Base-by-base conservation (phyloP, 2,888 invertebrate genomes). In the Ditula angustiorana region DNA sequence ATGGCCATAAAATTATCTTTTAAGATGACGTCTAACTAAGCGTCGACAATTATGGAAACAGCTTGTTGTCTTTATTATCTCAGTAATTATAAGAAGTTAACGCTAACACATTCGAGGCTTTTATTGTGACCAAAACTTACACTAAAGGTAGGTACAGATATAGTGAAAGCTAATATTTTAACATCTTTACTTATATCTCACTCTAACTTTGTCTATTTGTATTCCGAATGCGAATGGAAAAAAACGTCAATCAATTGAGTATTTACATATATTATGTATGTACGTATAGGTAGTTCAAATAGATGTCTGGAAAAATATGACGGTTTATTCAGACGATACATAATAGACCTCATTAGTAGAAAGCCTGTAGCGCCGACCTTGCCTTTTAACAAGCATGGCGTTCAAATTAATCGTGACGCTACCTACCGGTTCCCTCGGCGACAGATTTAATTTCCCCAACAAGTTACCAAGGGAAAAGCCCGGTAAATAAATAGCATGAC, bases 391-490 rank as follows among this genome's bases (percentile, higher is more conserved):
- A 47, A 49, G 56, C 21, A 23, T 49, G 55, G 16, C 62, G 37
- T 30, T 35, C 5, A 47, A 46, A 62, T 62, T 62, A 56, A 62
- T 47, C 28, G 47, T n/a, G 23, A 24, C 13, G 61, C 13, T 13
- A 21, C 35, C 33, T 5, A 26, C 26, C 5, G 28, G 19, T 21
- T 24, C 47, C 23, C 61, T 19, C 47, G 33, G 5, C 33, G 33
- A 30, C 26, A 56, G 56, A 62, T 62, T 62, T 23, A 62, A 56
- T 62, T 56, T 56, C 13, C 55, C 37, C 44, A 10, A 46, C 47
- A 28, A 37, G 11, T 46, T 10, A 28, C 41, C 23, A 23, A 16
- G 41, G 37, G 16, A 56, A 55, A 50, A 55, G 37, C 49, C 35
- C 5, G n/a, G 16, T 21, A 47, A 13, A 47, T 26, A 56, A 47